These are phyloP conservation scores for Tauraco erythrolophus DNA, from an alignment of 2,113 vertebrate genomes.

Conservation along the genomic window DNA sequence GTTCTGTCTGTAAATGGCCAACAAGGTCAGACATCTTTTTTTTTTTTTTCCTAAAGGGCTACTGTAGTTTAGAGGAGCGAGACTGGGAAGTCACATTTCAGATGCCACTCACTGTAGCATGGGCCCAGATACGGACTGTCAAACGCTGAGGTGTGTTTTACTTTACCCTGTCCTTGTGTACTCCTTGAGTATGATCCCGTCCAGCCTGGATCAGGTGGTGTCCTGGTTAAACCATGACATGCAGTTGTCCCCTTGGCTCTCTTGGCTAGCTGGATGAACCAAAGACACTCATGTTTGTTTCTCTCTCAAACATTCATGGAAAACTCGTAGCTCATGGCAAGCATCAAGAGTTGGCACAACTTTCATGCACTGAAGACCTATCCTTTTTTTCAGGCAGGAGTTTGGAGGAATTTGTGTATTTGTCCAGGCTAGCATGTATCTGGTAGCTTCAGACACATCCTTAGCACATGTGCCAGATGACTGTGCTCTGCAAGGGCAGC, in stretches of 20 bases:
- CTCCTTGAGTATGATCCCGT: not conserved
- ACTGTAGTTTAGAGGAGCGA: not conserved
- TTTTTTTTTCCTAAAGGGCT: not conserved
- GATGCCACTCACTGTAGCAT: not conserved
- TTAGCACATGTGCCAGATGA: fast-evolving
- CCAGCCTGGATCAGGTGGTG: not conserved
- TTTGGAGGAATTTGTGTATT: not conserved
- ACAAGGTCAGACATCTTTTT: not conserved
- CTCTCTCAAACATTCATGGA: not conserved
- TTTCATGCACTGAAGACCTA: not conserved
- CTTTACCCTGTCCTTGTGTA: not conserved
- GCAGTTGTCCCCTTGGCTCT: not conserved
- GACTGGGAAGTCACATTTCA: not conserved
- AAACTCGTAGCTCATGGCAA: not conserved
- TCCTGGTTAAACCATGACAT: too few relatives aligned
- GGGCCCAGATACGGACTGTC: not conserved
- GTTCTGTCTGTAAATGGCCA: not conserved
- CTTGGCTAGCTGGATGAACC: not conserved
- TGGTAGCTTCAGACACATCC: not conserved
- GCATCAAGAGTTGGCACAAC: not conserved
- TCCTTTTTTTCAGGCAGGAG: not conserved
- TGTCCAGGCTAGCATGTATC: not conserved
- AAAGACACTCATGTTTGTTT: not conserved
- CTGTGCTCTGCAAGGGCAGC: not conserved
- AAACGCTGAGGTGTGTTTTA: not conserved